Percentiles rank a stretch among this genome's conserved stretches.
phyloP scores from a whole-genome alignment of 2,113 vertebrate genomes.

The Planiliza haematocheilus region DNA sequence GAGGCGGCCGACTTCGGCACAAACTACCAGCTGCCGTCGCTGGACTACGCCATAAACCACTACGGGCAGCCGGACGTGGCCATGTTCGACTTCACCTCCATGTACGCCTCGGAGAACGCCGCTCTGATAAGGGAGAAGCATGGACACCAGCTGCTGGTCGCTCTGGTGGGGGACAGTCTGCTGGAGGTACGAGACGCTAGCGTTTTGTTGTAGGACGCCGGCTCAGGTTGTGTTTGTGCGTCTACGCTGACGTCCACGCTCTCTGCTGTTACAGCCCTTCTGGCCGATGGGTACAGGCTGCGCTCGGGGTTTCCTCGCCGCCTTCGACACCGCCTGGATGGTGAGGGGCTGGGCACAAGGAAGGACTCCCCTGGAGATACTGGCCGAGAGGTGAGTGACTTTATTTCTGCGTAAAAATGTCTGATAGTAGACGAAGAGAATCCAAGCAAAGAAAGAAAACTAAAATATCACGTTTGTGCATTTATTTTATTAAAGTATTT shows the following conservation, averaged over 20 bases:
- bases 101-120: conserved; percentile 97
- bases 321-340: conserved; percentile 97
- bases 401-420: no score
- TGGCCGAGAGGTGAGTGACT: conserved; percentile 90
- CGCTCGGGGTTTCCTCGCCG: conserved; percentile 95
- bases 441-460: no score
- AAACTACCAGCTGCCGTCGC: conserved; percentile 94
- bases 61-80: conserved; percentile 93
- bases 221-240: not conserved
- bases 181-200: conserved; percentile 87
- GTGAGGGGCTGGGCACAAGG: conserved; percentile 92
- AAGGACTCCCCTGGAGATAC: conserved; percentile 85
- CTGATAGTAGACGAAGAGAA: no score
- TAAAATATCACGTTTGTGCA: no score
- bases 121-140: conserved; percentile 91
- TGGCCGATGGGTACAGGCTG: conserved; percentile 99
- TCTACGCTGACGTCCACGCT: not conserved
- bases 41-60: conserved; percentile 97
- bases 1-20: conserved; percentile 98
- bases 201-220: no score
- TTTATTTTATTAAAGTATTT: no score
- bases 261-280: conserved; percentile 88
- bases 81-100: conserved; percentile 98
- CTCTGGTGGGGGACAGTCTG: conserved; percentile 95
- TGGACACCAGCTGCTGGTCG: conserved; percentile 90